phyloP scores from a whole-genome alignment of 1,140 invertebrate genomes.

The Bombus ignitus region DNA sequence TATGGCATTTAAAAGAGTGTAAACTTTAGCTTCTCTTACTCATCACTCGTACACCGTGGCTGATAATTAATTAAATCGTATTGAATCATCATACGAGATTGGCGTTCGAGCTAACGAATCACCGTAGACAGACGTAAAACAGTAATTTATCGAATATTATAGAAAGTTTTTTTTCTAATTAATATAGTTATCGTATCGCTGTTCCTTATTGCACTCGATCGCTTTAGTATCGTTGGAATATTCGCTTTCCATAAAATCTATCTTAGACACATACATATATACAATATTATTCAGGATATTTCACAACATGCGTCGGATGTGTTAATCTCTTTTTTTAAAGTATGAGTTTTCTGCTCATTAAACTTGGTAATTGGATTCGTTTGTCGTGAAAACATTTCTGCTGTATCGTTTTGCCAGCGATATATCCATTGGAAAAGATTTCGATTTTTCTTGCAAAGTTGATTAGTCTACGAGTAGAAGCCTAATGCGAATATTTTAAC shows the following conservation, averaged over 20 bases:
- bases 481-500: not conserved
- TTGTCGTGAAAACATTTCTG: not conserved
- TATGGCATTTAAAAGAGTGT: no score
- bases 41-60: no score
- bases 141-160: not conserved
- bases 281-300: not conserved
- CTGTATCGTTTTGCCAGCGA: not conserved
- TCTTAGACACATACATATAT: not conserved
- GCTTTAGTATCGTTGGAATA: not conserved
- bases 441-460: not conserved
- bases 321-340: not conserved
- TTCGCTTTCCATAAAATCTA: not conserved
- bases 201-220: not conserved
- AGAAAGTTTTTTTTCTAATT: not conserved
- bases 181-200: not conserved
- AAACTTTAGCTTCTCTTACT: no score
- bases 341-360: not conserved
- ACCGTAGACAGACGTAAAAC: no score
- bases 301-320: not conserved
- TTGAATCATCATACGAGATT: no score
- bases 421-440: not conserved
- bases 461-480: not conserved
- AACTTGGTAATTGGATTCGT: not conserved
- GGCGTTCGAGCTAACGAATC: no score
- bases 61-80: no score